Percentiles rank a stretch among this genome's conserved stretches.
Conservation (phyloP, 2,113 vertebrate genomes). For the Aptenodytes forsteri region DNA sequence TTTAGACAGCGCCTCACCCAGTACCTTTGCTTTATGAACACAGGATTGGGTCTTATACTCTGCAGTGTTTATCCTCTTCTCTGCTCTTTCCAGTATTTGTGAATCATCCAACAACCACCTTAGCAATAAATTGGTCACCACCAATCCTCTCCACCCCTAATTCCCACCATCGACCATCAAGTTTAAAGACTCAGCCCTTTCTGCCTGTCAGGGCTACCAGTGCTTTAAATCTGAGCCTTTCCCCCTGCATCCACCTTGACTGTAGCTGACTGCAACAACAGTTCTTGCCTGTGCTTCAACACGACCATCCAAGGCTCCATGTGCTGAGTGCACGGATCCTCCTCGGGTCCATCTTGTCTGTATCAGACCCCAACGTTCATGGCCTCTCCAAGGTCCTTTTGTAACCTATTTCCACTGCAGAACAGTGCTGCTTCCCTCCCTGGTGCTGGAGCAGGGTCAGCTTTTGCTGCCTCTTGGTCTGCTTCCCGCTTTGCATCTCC, state of each 20-base stretch:
- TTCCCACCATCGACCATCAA: rapidly evolving
- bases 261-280: neutral
- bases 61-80: neutral
- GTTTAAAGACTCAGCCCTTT: neutral
- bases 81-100: neutral
- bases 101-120: neutral
- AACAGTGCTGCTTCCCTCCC: neutral
- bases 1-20: constrained; percentile 11
- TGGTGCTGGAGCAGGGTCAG: neutral
- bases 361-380: neutral
- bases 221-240: neutral
- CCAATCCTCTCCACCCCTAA: neutral
- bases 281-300: neutral
- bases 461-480: neutral
- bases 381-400: neutral
- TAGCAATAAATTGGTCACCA: neutral
- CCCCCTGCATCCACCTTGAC: neutral
- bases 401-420: neutral
- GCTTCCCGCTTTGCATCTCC: neutral
- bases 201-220: neutral
- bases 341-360: rapidly evolving
- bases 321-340: rapidly evolving
- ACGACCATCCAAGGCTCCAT: neutral
- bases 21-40: neutral
- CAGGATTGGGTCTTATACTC: neutral